phyloP scores from a whole-genome alignment of 2,113 vertebrate genomes.

The Sturnira hondurensis region DNA sequence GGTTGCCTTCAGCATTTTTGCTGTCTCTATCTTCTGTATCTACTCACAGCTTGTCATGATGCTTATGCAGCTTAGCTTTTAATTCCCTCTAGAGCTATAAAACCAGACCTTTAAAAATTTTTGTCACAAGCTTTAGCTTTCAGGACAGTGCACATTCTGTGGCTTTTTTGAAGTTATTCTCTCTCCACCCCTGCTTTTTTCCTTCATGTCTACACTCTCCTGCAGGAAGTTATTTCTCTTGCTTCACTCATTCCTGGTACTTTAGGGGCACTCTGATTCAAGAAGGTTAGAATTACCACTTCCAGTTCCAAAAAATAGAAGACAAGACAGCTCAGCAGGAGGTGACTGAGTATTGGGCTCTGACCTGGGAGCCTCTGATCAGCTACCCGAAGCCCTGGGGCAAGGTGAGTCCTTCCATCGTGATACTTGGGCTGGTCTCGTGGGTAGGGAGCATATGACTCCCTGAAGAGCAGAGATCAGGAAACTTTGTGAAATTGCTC shows the following conservation, averaged over 20 bases:
- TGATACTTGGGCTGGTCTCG: not conserved
- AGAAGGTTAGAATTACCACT: not conserved
- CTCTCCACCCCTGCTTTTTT: not conserved
- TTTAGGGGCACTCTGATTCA: not conserved
- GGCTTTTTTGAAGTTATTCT: not conserved
- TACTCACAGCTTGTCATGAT: not conserved
- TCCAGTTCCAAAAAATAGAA: not conserved
- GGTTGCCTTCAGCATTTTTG: not conserved
- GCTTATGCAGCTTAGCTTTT: conserved; percentile 17
- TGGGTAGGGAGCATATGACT: conserved; percentile 33
- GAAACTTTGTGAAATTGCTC: conserved; percentile 1
- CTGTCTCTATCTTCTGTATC: not conserved
- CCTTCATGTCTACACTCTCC: not conserved
- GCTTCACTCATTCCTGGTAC: not conserved
- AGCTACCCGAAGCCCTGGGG: not conserved
- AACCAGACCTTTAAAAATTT: not conserved
- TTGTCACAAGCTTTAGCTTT: conserved; percentile 27
- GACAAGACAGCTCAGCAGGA: not conserved
- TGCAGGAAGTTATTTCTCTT: not conserved
- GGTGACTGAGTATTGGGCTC: not conserved
- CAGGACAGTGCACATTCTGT: not conserved
- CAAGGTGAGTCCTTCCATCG: not conserved
- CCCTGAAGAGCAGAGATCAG: not conserved
- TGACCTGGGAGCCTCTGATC: not conserved
- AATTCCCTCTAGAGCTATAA: not conserved